phyloP scores from a whole-genome alignment of 2,888 invertebrate genomes.

The Thereva unica region DNA sequence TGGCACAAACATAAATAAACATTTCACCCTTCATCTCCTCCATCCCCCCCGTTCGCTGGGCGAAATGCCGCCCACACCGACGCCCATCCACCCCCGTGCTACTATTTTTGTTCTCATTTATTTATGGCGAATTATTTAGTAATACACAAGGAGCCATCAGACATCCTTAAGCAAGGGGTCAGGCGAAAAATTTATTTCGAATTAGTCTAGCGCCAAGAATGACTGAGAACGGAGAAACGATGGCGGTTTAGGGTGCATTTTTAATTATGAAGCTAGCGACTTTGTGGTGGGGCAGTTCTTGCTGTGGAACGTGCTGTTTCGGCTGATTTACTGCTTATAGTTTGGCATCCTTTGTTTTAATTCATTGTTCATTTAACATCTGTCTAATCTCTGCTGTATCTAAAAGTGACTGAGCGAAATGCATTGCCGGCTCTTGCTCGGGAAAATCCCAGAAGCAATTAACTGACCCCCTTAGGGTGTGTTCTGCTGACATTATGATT shows the following conservation, averaged over 20 bases:
- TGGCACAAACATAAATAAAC: slow-evolving; percentile 26
- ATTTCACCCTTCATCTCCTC: slow-evolving; percentile 11
- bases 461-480: slow-evolving; percentile 12
- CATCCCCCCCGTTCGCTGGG: no score
- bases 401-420: slow-evolving; percentile 7
- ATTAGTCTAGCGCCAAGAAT: slow-evolving; percentile 12
- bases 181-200: slow-evolving; percentile 23
- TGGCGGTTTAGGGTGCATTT: slow-evolving; percentile 20
- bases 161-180: slow-evolving; percentile 14
- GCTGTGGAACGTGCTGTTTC: slow-evolving; percentile 11
- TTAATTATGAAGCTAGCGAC: slow-evolving; percentile 24
- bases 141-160: slow-evolving; percentile 2
- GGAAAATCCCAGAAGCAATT: slow-evolving; percentile 26
- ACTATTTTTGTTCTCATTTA: slow-evolving; percentile 7
- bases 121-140: slow-evolving; percentile 31
- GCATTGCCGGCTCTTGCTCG: slow-evolving; percentile 1
- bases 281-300: not conserved
- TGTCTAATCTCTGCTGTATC: slow-evolving; percentile 4
- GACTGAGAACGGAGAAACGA: not conserved
- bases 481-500: slow-evolving; percentile 28
- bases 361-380: slow-evolving; percentile 19
- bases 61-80: no score
- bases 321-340: slow-evolving; percentile 18
- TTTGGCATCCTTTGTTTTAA: not conserved
- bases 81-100: no score